Base-by-base conservation (phyloP, 2,113 vertebrate species). In the Tupaia chinensis region DNA sequence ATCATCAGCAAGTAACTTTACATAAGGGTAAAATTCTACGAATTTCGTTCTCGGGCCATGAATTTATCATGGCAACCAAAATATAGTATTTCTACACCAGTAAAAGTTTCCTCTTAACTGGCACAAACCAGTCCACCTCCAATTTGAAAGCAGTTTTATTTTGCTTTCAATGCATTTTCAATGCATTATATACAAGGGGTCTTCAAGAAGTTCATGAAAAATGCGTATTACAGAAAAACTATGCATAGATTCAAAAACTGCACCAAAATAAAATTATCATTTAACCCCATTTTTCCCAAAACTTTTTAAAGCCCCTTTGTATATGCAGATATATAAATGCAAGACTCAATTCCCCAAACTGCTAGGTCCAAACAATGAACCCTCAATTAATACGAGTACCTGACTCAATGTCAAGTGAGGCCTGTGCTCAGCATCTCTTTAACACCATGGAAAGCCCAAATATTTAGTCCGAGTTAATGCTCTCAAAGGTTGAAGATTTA, bases 161-260 rank as follows among this genome's bases (percentile, higher is more conserved):
- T 91, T 94, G 68, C 70, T 91, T 66, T 27, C 56, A 70, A 63
- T 72, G 29, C 34, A 89, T 65, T 96, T 87, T 91, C 34, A 77
- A 76, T 32, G 54, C 19, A 27, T 68, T 69, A 44, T 44, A 44
- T 44, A 44, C 44, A 44, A 44, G 44, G 44, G 44, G 44, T 44
- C 44, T 3, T 44, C 44, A 44, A 44, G 44, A 44, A 44, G 44
- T 44, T 44, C 44, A 44, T 44, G 44, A 44, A 44, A 44, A 44
- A 44, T 44, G 44, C 44, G 44, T 44, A 44, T 44, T 44, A 44
- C 44, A 5, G 5, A 5, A 44, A 44, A 44, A 44, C 44, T 44
- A 44, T 44, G 44, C 44, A 44, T 44, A 44, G 44, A 44, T 44
- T 44, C 44, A 44, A 44, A 44, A 44, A 44, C 44, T 44, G 44